Conservation (phyloP, 2,888 invertebrate species). For the Meganola albula region DNA sequence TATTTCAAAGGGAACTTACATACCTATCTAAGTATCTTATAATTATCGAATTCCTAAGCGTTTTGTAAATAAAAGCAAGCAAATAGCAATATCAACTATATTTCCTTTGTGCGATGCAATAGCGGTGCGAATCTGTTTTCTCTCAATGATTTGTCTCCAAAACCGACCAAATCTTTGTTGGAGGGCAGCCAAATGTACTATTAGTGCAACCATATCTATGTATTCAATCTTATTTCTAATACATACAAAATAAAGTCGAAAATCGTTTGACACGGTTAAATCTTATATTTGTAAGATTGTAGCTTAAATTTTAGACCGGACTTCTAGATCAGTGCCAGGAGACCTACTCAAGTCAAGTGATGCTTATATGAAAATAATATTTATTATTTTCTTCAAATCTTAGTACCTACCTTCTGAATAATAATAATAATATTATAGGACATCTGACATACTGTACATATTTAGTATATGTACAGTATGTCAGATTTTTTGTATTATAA, state of each 20-base stretch:
- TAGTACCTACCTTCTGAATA: too few relatives aligned
- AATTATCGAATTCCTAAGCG: too few relatives aligned
- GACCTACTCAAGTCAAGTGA: conserved; percentile 52
- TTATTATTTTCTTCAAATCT: too few relatives aligned
- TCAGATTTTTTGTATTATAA: too few relatives aligned
- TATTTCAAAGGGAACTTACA: too few relatives aligned
- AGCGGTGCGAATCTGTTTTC: conserved; percentile 71
- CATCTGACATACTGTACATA: too few relatives aligned
- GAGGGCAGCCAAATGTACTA: conserved; percentile 69
- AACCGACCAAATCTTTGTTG: conserved; percentile 68
- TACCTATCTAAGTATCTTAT: too few relatives aligned
- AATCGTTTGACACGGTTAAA: conserved; percentile 11
- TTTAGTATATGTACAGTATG: too few relatives aligned
- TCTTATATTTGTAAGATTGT: conserved; percentile 41
- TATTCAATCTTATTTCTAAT: conserved; percentile 19
- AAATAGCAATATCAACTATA: conserved; percentile 58
- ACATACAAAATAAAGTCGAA: conserved; percentile 23
- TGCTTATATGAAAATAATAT: conserved; percentile 68
- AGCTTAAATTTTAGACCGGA: conserved; percentile 61
- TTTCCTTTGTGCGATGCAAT: conserved; percentile 50
- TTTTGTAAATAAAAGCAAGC: too few relatives aligned
- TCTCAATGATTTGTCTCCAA: conserved; percentile 72
- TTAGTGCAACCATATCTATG: conserved; percentile 33
- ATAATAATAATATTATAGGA: too few relatives aligned
- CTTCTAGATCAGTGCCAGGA: conserved; percentile 46